Conservation (phyloP, 2,113 vertebrate genomes). For the Acanthochromis polyacanthus region DNA sequence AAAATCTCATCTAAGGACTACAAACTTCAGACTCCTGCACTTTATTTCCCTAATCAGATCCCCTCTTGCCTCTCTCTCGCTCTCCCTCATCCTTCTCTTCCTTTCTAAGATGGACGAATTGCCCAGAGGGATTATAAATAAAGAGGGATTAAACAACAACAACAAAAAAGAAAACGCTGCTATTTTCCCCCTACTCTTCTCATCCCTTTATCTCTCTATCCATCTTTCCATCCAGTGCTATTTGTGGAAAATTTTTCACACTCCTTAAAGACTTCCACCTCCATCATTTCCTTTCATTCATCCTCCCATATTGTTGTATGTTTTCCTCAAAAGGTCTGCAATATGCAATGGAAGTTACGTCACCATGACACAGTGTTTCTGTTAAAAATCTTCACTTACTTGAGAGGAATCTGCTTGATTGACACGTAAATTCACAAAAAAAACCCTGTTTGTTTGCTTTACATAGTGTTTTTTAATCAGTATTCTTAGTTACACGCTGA, state of each 20-base stretch:
- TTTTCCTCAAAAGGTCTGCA: conserved; percentile 44
- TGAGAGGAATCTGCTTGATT: conserved; percentile 6
- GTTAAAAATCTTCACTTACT: conserved; percentile 23
- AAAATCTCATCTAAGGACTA: conserved; percentile 64
- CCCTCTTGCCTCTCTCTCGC: conserved; percentile 25
- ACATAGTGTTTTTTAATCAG: conserved; percentile 12
- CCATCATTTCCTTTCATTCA: conserved; percentile 18
- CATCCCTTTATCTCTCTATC: conserved; percentile 57
- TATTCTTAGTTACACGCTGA: conserved; percentile 7
- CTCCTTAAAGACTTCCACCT: conserved; percentile 38
- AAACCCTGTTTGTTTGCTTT: conserved; percentile 8
- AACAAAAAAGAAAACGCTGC: conserved; percentile 70
- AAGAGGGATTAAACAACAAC: conserved; percentile 71
- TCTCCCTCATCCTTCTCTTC: conserved; percentile 37
- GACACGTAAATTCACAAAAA: conserved; percentile 10
- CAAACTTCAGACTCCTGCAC: conserved; percentile 77
- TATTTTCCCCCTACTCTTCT: conserved; percentile 50
- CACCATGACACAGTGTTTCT: conserved; percentile 31
- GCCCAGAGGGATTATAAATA: conserved; percentile 61
- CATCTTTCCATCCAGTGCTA: conserved; percentile 52
- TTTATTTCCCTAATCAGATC: conserved; percentile 71
- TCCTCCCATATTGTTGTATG: conserved; percentile 19
- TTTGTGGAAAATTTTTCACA: conserved; percentile 54
- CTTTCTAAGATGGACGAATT: conserved; percentile 60
- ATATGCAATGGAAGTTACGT: conserved; percentile 69